Evolutionary conservation across 2,888 invertebrate genomes (phyloP).

Genomic region (Monoplex corrugatus): DNA sequence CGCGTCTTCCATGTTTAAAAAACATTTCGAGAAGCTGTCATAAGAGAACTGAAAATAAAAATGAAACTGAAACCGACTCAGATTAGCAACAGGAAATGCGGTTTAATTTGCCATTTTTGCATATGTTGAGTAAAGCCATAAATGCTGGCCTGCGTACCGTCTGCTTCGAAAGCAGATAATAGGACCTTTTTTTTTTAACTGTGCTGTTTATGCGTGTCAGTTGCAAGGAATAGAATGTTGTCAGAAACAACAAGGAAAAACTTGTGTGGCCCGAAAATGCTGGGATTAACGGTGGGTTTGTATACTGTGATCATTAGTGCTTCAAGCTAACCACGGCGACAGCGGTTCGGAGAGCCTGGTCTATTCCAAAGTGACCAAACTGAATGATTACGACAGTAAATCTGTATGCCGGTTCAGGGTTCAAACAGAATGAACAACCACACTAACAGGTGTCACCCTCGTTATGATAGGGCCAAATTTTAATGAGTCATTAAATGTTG

Average conservation of each 20-base stretch:
- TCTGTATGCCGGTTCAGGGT: background rate
- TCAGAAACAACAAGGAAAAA: background rate
- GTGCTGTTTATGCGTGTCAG: conserved; percentile 7
- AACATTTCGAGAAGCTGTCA: too few species aligned
- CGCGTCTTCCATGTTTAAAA: too few species aligned
- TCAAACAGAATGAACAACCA: background rate
- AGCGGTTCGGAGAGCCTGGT: too few species aligned
- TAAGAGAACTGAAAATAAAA: too few species aligned
- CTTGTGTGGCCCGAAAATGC: background rate
- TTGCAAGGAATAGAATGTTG: background rate
- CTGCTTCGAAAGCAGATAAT: background rate
- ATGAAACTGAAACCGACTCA: conserved; percentile 84
- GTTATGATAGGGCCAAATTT: too few species aligned
- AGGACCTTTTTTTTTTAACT: too few species aligned
- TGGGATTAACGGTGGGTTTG: background rate
- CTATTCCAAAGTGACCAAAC: too few species aligned
- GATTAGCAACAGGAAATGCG: background rate
- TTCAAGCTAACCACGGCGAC: too few species aligned
- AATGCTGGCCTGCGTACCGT: background rate
- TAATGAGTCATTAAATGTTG: too few species aligned
- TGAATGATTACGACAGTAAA: background rate
- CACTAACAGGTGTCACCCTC: too few species aligned
- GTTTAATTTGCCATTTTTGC: too few species aligned
- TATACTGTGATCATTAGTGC: too few species aligned
- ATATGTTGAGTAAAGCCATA: background rate